phyloP scores from a whole-genome alignment of 2,797 vertebrate species.

The Squalus acanthias region DNA sequence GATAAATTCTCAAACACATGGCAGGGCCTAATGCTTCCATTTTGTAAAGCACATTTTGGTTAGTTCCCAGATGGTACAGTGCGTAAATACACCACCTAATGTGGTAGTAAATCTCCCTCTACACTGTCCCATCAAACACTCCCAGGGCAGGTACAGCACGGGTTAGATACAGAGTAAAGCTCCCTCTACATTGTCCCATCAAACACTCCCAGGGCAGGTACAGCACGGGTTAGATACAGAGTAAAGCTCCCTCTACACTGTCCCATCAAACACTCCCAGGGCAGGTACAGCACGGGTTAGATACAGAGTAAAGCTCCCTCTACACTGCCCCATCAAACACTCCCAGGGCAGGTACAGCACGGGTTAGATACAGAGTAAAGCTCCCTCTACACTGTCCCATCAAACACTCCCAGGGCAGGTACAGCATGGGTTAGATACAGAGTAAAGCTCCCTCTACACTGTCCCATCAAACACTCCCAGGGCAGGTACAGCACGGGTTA shows the following conservation, averaged over 20 bases:
- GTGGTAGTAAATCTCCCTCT: background rate
- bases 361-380: background rate
- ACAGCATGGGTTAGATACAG: background rate
- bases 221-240: background rate
- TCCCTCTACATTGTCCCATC: background rate
- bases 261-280: background rate
- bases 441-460: background rate
- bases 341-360: conserved; percentile 2
- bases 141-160: background rate
- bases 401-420: background rate
- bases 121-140: background rate
- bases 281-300: background rate
- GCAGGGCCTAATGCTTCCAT: background rate
- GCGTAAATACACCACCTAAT: background rate
- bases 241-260: background rate
- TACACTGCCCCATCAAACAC: background rate
- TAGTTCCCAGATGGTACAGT: background rate
- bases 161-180: background rate
- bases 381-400: background rate
- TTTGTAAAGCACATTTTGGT: background rate
- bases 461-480: background rate
- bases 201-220: background rate
- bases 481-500: background rate
- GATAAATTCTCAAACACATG: background rate
- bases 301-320: background rate